Conservation (phyloP, 2,113 vertebrate genomes). For the Psittacus erithacus region DNA sequence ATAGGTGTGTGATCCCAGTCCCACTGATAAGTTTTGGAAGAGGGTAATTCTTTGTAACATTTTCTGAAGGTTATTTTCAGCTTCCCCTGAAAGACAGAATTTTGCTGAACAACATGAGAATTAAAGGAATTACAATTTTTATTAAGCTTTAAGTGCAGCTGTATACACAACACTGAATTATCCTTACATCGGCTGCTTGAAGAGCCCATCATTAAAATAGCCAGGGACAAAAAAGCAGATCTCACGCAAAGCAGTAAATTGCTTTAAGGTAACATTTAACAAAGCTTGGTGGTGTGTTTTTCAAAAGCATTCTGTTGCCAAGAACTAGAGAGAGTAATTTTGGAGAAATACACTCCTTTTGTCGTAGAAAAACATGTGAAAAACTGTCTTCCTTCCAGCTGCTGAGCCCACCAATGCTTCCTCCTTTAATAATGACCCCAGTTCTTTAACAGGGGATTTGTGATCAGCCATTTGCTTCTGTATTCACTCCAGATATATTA, state of each 20-base stretch:
- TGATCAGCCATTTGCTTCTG: background rate
- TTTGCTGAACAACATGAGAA: background rate
- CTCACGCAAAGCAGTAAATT: background rate
- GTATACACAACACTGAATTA: background rate
- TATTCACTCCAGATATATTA: background rate
- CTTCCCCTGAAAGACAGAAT: background rate
- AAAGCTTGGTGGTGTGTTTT: background rate
- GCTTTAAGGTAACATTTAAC: background rate
- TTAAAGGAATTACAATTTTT: background rate
- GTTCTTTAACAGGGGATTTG: background rate
- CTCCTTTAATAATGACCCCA: background rate
- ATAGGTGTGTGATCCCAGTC: background rate
- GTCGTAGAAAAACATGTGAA: background rate
- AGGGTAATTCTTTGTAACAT: background rate
- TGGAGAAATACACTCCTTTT: background rate
- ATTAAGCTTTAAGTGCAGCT: background rate
- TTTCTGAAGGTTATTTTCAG: background rate
- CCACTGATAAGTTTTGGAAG: background rate
- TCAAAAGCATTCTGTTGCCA: background rate
- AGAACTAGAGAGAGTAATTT: background rate
- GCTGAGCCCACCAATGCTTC: background rate
- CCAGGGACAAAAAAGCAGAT: background rate
- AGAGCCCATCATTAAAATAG: background rate
- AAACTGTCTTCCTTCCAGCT: background rate
- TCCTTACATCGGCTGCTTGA: background rate